Percentiles rank a stretch among this genome's conserved stretches.
Conservation (phyloP, 2,888 invertebrate genomes). For the Microplitis manilae region DNA sequence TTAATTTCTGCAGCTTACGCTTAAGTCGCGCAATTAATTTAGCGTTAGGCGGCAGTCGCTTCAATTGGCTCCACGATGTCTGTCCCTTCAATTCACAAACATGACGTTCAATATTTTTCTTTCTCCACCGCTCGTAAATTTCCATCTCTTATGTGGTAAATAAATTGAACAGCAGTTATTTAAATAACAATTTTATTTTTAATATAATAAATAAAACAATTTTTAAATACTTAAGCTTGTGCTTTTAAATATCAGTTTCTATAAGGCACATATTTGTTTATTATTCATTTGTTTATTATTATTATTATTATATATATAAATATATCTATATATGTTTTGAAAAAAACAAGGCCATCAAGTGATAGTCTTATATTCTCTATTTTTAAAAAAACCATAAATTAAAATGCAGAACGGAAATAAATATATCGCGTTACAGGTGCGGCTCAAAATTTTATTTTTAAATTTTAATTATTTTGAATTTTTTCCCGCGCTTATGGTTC, state of each 20-base stretch:
- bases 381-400: no score
- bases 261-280: not conserved
- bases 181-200: slow-evolving; percentile 26
- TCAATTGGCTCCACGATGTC: slow-evolving; percentile 64
- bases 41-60: slow-evolving; percentile 66
- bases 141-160: not conserved
- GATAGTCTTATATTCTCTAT: not conserved
- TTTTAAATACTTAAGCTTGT: not conserved
- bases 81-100: slow-evolving; percentile 58
- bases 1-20: slow-evolving; percentile 61
- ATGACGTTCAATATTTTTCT: slow-evolving; percentile 51
- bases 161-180: not conserved
- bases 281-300: not conserved
- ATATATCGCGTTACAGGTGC: no score
- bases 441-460: no score
- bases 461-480: no score
- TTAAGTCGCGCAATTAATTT: slow-evolving; percentile 55
- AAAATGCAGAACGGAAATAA: no score
- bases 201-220: not conserved
- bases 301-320: no score
- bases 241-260: not conserved
- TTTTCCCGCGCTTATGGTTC: no score
- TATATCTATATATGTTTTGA: not conserved
- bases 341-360: not conserved
- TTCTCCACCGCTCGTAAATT: slow-evolving; percentile 17